A percentile compares a stretch with the other conserved stretches of the same genome.
Conservation (phyloP, 2,113 vertebrate genomes). For the Nesogale talazaci region DNA sequence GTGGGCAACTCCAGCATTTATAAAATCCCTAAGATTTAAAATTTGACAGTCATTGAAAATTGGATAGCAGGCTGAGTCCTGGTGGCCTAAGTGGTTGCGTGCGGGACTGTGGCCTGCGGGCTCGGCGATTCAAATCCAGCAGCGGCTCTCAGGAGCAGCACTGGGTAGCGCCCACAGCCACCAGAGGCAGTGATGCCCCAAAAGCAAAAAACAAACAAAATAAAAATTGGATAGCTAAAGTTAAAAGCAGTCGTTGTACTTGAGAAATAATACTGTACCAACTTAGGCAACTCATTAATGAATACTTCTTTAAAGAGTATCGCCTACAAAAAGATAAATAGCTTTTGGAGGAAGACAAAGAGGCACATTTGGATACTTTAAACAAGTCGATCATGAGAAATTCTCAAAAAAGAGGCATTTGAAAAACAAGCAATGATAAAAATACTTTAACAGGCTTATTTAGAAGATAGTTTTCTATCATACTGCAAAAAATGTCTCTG, state of each 20-base stretch:
- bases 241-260: slow-evolving; percentile 39
- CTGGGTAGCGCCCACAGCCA: too few species aligned
- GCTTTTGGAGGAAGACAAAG: background rate
- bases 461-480: slow-evolving; percentile 11
- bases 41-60: slow-evolving; percentile 24
- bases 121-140: too few species aligned
- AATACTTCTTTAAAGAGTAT: slow-evolving; percentile 37
- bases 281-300: slow-evolving; percentile 41
- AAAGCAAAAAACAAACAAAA: too few species aligned
- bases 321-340: slow-evolving; percentile 37
- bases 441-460: slow-evolving; percentile 20
- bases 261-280: slow-evolving; percentile 35
- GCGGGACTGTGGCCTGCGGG: too few species aligned
- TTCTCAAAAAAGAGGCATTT: slow-evolving; percentile 7
- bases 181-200: too few species aligned
- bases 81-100: too few species aligned
- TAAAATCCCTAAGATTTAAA: slow-evolving; percentile 7
- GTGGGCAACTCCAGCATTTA: background rate
- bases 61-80: too few species aligned
- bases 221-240: slow-evolving; percentile 14
- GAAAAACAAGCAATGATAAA: background rate
- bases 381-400: slow-evolving; percentile 45
- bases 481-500: slow-evolving; percentile 14
- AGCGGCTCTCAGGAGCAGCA: too few species aligned
- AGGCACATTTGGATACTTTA: background rate